Conservation (phyloP, 2,888 invertebrate species). For the Polydrusus pterygomalis region DNA sequence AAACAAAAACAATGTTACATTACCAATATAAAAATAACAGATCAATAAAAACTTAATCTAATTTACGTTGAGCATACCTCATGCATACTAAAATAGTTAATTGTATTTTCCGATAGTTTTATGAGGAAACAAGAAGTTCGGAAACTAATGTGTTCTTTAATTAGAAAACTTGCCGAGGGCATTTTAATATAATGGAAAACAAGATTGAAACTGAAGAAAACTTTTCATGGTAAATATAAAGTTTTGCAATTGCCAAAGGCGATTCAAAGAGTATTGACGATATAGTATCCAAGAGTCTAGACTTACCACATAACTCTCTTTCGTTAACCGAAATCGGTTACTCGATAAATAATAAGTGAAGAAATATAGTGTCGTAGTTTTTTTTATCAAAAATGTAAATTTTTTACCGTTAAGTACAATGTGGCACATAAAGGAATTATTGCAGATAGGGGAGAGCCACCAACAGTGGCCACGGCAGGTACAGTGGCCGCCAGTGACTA, state of each 20-base stretch:
- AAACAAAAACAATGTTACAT: too few species aligned
- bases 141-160: conserved; percentile 31
- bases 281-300: conserved; percentile 34
- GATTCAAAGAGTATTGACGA: conserved; percentile 46
- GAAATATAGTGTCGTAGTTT: too few species aligned
- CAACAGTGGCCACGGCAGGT: too few species aligned
- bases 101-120: conserved; percentile 24
- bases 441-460: too few species aligned
- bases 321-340: not conserved
- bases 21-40: too few species aligned
- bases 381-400: too few species aligned
- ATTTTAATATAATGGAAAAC: conserved; percentile 53
- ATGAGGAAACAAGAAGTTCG: conserved; percentile 4
- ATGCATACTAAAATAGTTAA: conserved; percentile 14
- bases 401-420: too few species aligned
- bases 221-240: conserved; percentile 48
- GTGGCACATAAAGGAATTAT: too few species aligned
- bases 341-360: not conserved
- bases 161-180: conserved; percentile 36
- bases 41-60: not conserved
- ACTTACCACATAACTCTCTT: conserved; percentile 4
- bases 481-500: too few species aligned
- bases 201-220: conserved; percentile 48
- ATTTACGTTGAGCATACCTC: not conserved
- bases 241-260: conserved; percentile 44